A percentile compares a stretch with the other conserved stretches of the same genome.
Conservation (phyloP, 2,113 vertebrate genomes). For the Apus apus region DNA sequence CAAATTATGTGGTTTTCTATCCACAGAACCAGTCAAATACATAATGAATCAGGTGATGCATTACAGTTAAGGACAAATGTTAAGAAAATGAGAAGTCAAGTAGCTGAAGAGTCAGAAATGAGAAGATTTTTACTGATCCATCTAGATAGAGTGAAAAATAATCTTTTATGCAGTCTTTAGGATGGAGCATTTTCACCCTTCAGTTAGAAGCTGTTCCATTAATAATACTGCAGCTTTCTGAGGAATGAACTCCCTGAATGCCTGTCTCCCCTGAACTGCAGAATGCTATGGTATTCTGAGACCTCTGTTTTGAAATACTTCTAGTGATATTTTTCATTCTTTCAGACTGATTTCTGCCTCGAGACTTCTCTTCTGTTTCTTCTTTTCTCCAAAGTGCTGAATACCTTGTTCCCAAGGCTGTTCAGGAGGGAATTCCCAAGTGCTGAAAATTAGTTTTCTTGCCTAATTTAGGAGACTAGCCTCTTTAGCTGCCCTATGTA, state of each 20-base stretch:
- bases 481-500: background rate
- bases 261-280: background rate
- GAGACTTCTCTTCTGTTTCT: background rate
- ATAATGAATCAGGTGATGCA: background rate
- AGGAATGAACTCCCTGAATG: background rate
- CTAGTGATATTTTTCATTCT: background rate
- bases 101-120: background rate
- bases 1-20: background rate
- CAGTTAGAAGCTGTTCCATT: background rate
- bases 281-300: background rate
- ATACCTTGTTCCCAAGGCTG: background rate
- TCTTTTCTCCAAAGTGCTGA: background rate
- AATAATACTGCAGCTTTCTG: background rate
- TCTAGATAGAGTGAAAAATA: background rate
- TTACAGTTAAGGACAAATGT: background rate
- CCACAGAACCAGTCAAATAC: background rate
- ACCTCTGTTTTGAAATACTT: background rate
- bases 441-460: background rate
- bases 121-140: background rate
- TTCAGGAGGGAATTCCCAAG: background rate
- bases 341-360: background rate
- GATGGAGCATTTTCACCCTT: background rate
- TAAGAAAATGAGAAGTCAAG: background rate
- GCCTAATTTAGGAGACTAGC: background rate
- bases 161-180: background rate